These are phyloP conservation scores for Caenorhabditis sp. DNA, from an alignment of 2,888 invertebrate species.

Conservation along the genomic window DNA sequence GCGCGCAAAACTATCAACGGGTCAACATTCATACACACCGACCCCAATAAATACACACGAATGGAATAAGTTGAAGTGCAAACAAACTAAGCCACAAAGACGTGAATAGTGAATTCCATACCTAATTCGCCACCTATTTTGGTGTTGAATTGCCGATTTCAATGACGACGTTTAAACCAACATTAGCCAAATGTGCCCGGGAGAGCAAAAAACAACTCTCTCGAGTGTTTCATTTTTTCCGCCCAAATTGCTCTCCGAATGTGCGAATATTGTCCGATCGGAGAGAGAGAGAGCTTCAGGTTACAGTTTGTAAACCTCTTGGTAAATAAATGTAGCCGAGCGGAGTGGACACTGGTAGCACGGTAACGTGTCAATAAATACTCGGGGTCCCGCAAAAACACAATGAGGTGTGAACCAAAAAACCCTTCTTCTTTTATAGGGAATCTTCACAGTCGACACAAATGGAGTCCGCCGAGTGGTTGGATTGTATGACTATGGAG, in stretches of 20 bases:
- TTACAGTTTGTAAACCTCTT: slow-evolving; percentile 62
- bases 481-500: slow-evolving; percentile 82
- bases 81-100: slow-evolving; percentile 54
- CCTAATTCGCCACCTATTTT: slow-evolving; percentile 30
- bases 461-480: slow-evolving; percentile 79
- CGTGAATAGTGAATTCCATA: slow-evolving; percentile 51
- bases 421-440: slow-evolving; percentile 67
- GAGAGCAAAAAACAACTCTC: slow-evolving; percentile 31
- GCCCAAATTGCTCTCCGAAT: slow-evolving; percentile 7
- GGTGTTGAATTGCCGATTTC: slow-evolving; percentile 15
- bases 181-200: slow-evolving; percentile 1
- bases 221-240: slow-evolving; percentile 49
- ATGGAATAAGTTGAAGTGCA: slow-evolving; percentile 62
- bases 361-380: slow-evolving; percentile 52
- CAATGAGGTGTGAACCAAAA: slow-evolving; percentile 42
- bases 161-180: slow-evolving; percentile 1
- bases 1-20: slow-evolving; percentile 45
- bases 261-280: slow-evolving; percentile 45
- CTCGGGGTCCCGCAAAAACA: slow-evolving; percentile 4
- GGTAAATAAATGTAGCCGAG: slow-evolving; percentile 51
- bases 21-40: slow-evolving; percentile 39
- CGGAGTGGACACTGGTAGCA: slow-evolving; percentile 49
- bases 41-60: slow-evolving; percentile 45
- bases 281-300: slow-evolving; percentile 57
- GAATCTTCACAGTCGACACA: slow-evolving; percentile 81